Percentiles rank a stretch among this genome's conserved stretches.
Evolutionary conservation across 2,888 invertebrate genomes (phyloP).

Genomic region (Trilocha varians): DNA sequence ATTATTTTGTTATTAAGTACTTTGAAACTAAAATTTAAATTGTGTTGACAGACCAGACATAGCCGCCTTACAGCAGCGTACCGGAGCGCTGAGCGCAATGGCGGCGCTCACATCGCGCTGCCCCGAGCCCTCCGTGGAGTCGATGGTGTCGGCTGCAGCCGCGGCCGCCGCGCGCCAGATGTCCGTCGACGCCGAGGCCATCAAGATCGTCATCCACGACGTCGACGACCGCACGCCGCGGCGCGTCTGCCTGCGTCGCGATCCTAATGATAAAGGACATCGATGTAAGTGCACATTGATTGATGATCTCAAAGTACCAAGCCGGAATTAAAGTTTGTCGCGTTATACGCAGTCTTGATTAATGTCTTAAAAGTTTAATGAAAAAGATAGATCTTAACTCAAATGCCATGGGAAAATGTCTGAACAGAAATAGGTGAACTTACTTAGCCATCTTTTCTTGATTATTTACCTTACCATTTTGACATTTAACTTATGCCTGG

Average conservation of each 20-base stretch:
- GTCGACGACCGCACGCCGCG: slow-evolving; percentile 87
- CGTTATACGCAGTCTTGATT: no score
- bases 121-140: slow-evolving; percentile 39
- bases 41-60: slow-evolving; percentile 86
- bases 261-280: slow-evolving; percentile 88
- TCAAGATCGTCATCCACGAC: slow-evolving; percentile 94
- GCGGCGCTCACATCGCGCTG: slow-evolving; percentile 49
- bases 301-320: background rate
- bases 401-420: no score
- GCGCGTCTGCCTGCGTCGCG: slow-evolving; percentile 81
- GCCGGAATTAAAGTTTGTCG: no score
- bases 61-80: slow-evolving; percentile 76
- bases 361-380: no score
- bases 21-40: no score
- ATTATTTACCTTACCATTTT: no score
- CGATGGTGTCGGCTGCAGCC: slow-evolving; percentile 51
- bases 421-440: no score
- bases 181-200: slow-evolving; percentile 92
- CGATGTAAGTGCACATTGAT: slow-evolving; percentile 77
- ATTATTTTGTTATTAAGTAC: background rate
- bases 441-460: no score
- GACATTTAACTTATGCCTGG: no score
- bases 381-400: no score
- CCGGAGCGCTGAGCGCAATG: slow-evolving; percentile 67
- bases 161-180: slow-evolving; percentile 83